A percentile compares a stretch with the other conserved stretches of the same genome.
Conservation (phyloP, 2,797 vertebrate genomes). For the Myotis daubentonii region DNA sequence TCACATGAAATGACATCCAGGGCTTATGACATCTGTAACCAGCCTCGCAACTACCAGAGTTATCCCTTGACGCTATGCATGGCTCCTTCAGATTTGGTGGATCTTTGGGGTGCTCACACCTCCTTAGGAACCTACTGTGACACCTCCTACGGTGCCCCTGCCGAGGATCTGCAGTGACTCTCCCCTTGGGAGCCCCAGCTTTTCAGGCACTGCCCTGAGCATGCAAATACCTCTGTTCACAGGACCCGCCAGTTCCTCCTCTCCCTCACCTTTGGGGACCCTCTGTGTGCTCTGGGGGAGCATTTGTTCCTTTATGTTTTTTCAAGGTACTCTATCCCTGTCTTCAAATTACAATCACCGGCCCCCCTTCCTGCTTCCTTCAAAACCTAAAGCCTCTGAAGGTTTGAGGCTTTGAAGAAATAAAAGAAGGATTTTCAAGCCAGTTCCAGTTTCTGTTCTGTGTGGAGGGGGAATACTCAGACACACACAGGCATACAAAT, state of each 20-base stretch:
- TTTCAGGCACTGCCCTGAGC: not conserved
- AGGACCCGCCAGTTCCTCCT: not conserved
- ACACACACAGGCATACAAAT: not conserved
- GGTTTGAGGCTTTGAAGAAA: slow-evolving; percentile 12
- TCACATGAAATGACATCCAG: not conserved
- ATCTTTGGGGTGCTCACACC: not conserved
- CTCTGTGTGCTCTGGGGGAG: not conserved
- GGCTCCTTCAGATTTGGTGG: not conserved
- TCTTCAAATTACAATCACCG: not conserved
- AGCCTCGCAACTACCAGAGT: not conserved
- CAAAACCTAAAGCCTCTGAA: slow-evolving; percentile 26
- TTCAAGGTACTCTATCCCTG: not conserved
- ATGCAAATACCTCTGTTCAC: not conserved
- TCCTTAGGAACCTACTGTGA: not conserved
- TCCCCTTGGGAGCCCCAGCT: not conserved
- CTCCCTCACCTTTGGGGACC: not conserved
- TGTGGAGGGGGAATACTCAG: too few relatives aligned
- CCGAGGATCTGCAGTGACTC: too few relatives aligned
- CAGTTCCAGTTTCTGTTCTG: slow-evolving; percentile 13
- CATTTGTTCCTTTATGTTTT: not conserved
- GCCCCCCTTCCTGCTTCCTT: not conserved
- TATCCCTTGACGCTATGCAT: not conserved
- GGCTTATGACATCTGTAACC: not conserved
- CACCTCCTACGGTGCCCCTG: not conserved
- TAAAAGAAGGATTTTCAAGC: not conserved